Evolutionary conservation across 2,113 vertebrate species (phyloP), one percentile per base, ranked within the genome.

Genomic region (Datnioides undecimradiatus): DNA sequence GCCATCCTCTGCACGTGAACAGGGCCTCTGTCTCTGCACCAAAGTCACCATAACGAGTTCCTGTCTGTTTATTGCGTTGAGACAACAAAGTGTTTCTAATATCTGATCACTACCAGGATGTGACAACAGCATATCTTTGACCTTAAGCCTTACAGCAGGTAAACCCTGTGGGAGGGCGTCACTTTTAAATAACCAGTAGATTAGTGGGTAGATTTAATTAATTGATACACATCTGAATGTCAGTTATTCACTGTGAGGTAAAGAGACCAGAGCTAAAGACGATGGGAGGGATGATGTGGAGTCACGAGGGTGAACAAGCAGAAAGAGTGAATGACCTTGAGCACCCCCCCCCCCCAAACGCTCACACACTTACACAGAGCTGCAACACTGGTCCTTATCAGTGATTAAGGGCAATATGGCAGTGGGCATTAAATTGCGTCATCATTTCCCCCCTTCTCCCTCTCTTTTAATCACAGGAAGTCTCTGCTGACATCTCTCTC

Each of bases 381-480:
- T 55, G 23, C 13, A 72, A 16, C 27, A 23, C 23, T 25, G 46
- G 71, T 62, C 69, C 59, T 63, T 62, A 83, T 80, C 54, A 51
- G 65, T 73, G 67, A 71, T 76, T 73, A 83, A 57, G 4, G 36
- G 46, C 64, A 27, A 76, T 67, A 27, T 66, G 43, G 43, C 57
- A 59, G 38, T 45, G 31, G 63, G 48, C 65, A 52, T 55, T 29
- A 43, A 51, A 55, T 29, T 76, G 40, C 49, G 8, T 76, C 76
- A 69, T 77, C 19, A 0, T 45, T 46, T 21, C 27, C 3, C 7
- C 8, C 13, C n/a, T n/a, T 23, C 45, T 62, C 79, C 31, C 19
- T 55, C 51, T 51, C 21, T 52, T 62, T 81, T 68, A 81, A 77
- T 81, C 78, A 73, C 45, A 9, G 29, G 33, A 72, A 40, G 59